phyloP scores from a whole-genome alignment of 53 echinoderm and acorn worm genomes.

The Apostichopus leukothele region DNA sequence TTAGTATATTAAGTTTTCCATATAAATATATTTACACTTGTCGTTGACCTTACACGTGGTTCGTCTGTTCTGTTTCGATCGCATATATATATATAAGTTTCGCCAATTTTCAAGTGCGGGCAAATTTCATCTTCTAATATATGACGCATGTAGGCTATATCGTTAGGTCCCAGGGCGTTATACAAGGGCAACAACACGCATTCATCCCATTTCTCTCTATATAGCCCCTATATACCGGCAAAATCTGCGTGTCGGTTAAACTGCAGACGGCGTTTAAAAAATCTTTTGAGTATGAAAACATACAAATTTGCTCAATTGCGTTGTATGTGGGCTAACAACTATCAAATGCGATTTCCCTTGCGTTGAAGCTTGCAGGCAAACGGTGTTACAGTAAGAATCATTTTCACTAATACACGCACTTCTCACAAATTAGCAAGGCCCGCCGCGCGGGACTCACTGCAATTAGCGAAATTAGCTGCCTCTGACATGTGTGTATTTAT shows the following conservation, averaged over 20 bases:
- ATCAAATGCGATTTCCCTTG: constrained; percentile 40
- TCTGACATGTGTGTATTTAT: constrained; percentile 30
- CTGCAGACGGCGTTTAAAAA: not conserved
- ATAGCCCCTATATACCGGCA: not conserved
- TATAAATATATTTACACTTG: not conserved
- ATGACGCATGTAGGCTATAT: constrained; percentile 20
- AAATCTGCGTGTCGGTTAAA: not conserved
- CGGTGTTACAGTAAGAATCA: constrained; percentile 25
- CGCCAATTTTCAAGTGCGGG: constrained; percentile 18
- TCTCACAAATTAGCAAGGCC: constrained; percentile 40
- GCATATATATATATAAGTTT: not conserved
- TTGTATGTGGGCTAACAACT: constrained; percentile 41
- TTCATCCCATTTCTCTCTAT: constrained; percentile 1
- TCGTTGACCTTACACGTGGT: not conserved
- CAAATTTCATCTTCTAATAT: constrained; percentile 30
- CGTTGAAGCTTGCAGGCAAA: constrained; percentile 14
- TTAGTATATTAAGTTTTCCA: too few relatives aligned
- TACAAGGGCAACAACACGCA: constrained; percentile 31
- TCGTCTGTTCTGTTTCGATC: too few relatives aligned
- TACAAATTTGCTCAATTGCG: constrained; percentile 19
- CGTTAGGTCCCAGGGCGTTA: constrained; percentile 27
- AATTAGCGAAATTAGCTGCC: constrained; percentile 37
- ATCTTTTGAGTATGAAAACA: constrained; percentile 1
- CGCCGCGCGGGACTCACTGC: constrained; percentile 40
- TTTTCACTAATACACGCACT: constrained; percentile 27